Base-by-base conservation (phyloP, 2,797 vertebrate genomes). In the Epinephelus coioides region DNA sequence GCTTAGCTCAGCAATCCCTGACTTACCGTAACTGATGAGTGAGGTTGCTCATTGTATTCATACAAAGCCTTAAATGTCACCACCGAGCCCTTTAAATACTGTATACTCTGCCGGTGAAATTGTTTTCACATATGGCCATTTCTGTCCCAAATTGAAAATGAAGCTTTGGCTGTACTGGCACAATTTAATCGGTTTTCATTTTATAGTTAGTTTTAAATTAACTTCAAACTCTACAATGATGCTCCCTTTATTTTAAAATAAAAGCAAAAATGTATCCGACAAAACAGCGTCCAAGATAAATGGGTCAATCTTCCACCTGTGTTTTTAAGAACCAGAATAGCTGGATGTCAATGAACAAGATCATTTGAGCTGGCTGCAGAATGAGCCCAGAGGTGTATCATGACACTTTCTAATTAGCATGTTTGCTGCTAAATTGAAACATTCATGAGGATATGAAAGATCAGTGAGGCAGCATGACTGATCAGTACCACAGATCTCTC, bases 381-480 rank as follows among this genome's bases (percentile, higher is more conserved):
- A 51, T 70, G 55, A 59, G 40, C 47, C 40, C 23, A 23, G 44
- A 57, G 25, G 2, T 78, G 51, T 19, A 54, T 76, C 27, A 62
- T 59, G 49, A 76, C 21, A 34, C 15, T 74, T 65, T 70, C 12
- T 11, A 61, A 51, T 64, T 25, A 75, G 23, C 54, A 43, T 5
- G 8, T 69, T 55, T 73, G 30, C 10, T 15, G 25, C 51, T 50
- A 47, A 68, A 65, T 14, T 49, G 50, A 86, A 81, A 59, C 47
- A 18, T 73, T 73, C 13, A 55, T 40, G 30, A 70, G 60, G 19
- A 2, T 25, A 23, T 55, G 34, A 72, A 47, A 56, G 53, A 65
- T 85, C 53, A 69, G 38, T 51, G 60, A 40, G 44, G 15, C 65
- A 21, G 56, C 34, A 43, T 60, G 12, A 76, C 55, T 70, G 23